phyloP scores from a whole-genome alignment of 2,113 vertebrate genomes.

The Oreamnos americanus region DNA sequence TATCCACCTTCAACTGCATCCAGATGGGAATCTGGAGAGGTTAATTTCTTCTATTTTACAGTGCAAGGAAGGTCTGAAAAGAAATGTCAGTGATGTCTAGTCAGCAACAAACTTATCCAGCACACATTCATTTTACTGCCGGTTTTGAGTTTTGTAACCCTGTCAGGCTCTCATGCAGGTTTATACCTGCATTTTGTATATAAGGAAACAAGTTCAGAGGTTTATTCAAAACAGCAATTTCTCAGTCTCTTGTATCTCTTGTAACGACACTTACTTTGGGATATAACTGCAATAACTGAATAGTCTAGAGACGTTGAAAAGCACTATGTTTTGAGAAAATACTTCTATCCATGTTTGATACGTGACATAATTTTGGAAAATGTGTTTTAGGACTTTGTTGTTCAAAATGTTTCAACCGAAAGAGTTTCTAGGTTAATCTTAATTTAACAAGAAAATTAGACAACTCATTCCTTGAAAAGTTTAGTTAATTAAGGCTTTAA shows the following conservation, averaged over 20 bases:
- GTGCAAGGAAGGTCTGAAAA: background rate
- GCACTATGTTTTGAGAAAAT: background rate
- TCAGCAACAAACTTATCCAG: background rate
- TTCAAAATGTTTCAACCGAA: background rate
- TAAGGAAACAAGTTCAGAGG: background rate
- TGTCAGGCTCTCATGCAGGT: background rate
- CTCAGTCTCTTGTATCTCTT: background rate
- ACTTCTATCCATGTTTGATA: background rate
- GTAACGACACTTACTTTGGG: background rate
- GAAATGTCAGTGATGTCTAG: background rate
- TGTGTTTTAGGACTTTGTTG: background rate
- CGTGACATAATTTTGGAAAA: background rate
- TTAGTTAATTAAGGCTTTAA: background rate
- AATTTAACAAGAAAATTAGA: background rate
- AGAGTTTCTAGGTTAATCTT: conserved; percentile 18
- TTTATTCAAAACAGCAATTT: background rate
- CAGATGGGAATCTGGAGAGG: background rate
- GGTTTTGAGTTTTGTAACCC: background rate
- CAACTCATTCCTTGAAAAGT: background rate
- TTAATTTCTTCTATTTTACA: background rate
- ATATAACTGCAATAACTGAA: conserved; percentile 2
- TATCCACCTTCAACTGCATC: background rate
- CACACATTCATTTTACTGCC: background rate
- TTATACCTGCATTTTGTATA: background rate
- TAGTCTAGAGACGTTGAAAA: background rate